A percentile compares a stretch with the other conserved stretches of the same genome.
Evolutionary conservation across 2,888 invertebrate species (phyloP).

Genomic region (Malacosoma neustria): DNA sequence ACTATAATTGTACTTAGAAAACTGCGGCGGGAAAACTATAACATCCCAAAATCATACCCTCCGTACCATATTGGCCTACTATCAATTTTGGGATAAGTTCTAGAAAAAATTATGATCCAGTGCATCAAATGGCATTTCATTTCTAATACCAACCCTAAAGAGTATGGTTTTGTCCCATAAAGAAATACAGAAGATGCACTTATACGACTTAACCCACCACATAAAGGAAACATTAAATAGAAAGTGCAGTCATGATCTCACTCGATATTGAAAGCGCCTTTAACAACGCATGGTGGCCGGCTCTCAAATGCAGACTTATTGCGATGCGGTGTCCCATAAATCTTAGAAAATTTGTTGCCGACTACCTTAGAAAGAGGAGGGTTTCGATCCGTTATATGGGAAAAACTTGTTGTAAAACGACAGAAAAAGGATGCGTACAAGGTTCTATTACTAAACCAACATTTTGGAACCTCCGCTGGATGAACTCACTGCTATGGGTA

Average conservation of each 20-base stretch:
- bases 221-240: too few relatives aligned
- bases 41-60: background rate
- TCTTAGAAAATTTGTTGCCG: background rate
- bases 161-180: too few relatives aligned
- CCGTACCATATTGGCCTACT: background rate
- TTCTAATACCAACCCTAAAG: too few relatives aligned
- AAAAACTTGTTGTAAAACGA: background rate
- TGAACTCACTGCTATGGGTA: background rate
- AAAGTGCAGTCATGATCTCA: too few relatives aligned
- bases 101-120: background rate
- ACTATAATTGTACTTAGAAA: background rate
- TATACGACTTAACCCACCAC: too few relatives aligned
- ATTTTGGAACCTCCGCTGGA: background rate
- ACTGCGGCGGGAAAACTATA: background rate
- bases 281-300: too few relatives aligned
- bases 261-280: too few relatives aligned
- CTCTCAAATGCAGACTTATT: too few relatives aligned
- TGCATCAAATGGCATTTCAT: background rate
- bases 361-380: background rate
- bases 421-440: background rate
- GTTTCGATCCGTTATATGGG: background rate
- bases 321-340: background rate
- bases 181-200: too few relatives aligned
- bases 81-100: background rate
- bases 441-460: background rate